Evolutionary conservation across 2,113 vertebrate genomes (phyloP), one percentile per base, ranked within the genome.

Genomic region (Thymallus thymallus): DNA sequence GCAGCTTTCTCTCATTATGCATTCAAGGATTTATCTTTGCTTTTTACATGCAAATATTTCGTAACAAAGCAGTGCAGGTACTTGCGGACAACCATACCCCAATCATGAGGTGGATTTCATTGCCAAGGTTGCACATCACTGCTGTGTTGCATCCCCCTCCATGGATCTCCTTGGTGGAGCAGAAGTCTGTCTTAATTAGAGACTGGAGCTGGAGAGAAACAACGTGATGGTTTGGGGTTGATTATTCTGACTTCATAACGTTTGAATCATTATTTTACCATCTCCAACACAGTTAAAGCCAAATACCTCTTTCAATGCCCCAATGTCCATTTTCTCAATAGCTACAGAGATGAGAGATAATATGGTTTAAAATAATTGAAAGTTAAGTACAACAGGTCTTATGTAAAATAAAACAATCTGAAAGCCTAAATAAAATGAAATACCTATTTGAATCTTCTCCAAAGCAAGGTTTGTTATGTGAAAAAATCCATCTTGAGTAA

Each of bases 381-480:
- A 16, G 35, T 41, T 41, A 41, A 64, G 6, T 30, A 16, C 30
- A 29, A 64, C 62, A 30, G 13, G 2, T 18, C 62, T 64, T 26
- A 30, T 5, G 24, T 64, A 30, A 41, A 41, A 41, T 1, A 41
- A 41, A 41, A 41, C 9, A 2, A 51, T 18, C 14, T n/a, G 56
- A 22, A 60, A 60, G n/a, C n/a, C 6, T 9, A 48, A 73, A 23
- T 69, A 65, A 80, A 82, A 74, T 41, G 51, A 64, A 64, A 16
- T 93, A 98, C 97, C 97, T 91, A 90, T 92, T 70, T 95, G 90
- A 0, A 93, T 94, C 85, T 92, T 91, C 79, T 83, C 87, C 90
- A 99, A 90, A n/a, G 94, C 92, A 55, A 99, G 92, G 72, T 95
- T 92, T 83, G 91, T 90, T 81, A 98, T 88, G 77, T 92, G 95